These are phyloP conservation scores for Perodicticus potto DNA, from an alignment of 2,797 vertebrate genomes.

Conservation along the genomic window DNA sequence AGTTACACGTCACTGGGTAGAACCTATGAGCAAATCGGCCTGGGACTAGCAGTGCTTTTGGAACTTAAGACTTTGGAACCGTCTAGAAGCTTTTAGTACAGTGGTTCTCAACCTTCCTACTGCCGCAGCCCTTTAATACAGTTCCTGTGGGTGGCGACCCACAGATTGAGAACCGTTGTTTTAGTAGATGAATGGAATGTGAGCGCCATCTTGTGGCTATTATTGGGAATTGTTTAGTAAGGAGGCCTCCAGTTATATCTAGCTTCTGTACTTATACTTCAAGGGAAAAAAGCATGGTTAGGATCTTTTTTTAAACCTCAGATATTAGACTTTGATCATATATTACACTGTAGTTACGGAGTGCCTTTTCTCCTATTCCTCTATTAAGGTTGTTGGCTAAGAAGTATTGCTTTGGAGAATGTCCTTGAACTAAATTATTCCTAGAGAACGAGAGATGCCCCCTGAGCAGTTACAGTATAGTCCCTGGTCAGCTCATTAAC, in stretches of 20 bases:
- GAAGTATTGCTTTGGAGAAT: slow-evolving; percentile 28
- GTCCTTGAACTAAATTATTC: not conserved
- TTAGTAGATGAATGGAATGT: not conserved
- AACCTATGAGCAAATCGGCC: not conserved
- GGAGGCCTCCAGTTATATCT: not conserved
- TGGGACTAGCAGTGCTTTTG: not conserved
- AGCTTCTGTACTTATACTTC: not conserved
- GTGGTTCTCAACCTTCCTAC: too few relatives aligned
- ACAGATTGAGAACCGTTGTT: too few relatives aligned
- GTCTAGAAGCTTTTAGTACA: not conserved
- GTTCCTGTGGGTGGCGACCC: too few relatives aligned
- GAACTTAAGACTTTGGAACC: not conserved
- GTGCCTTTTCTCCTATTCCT: not conserved
- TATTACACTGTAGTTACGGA: not conserved
- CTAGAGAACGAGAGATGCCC: not conserved
- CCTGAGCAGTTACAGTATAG: not conserved
- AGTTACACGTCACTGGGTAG: not conserved
- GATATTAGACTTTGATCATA: not conserved
- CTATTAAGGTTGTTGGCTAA: not conserved
- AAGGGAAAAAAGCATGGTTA: not conserved
- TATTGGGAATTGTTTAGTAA: slow-evolving; percentile 22
- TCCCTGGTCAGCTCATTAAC: not conserved
- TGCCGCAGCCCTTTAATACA: too few relatives aligned
- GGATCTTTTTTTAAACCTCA: not conserved
- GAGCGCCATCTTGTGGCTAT: slow-evolving; percentile 62